Evolutionary conservation across 64 coral and sea anemone species (phyloP), one percentile per base, ranked within the genome.

Genomic region (Pocillopora verrucosa): DNA sequence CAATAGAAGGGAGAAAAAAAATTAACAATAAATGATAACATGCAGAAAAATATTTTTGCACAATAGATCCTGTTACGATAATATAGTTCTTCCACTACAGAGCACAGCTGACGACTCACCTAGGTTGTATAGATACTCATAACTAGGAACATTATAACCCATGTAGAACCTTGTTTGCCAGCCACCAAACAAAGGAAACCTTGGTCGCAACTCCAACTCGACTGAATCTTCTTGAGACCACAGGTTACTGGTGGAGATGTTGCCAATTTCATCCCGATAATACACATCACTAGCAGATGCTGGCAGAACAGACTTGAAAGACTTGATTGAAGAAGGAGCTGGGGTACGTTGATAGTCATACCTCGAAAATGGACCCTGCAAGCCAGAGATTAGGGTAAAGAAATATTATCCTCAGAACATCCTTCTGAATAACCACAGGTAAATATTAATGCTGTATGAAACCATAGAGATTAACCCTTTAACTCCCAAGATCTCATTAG

Each of bases 151-250:
- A 87, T 99, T 99, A 75, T 99, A 99, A 22, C 97, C 97, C 84
- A 99, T 90, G 58, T 95, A 95, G 81, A 88, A 99, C 20, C 94
- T 91, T 14, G 97, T 99, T 67, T 99, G 97, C 97, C 97, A 99
- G 15, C 97, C 97, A 76, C 97, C 97, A 95, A 99, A 99, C 87
- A 99, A 74, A n/a, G 97, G 97, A 62, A 99, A 99, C 68, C 97
- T 90, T 63, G 97, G 97, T 68, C 91, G 92, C 3, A 99, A 74
- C 60, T 99, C 97, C 34, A 99, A 59, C 65, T 99, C 97, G 17
- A 99, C 97, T 0, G 97, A 93, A 79, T 99, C 97, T 2, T 99
- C 93, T 77, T 95, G 88, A 26, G 90, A 61, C 30, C 95, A 84
- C 82, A 99, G 76, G 72, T 95, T 95, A 76, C 97, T 99, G 13